A percentile compares a stretch with the other conserved stretches of the same genome.
Evolutionary conservation across 2,888 invertebrate species (phyloP).

Genomic region (Pyralis farinalis): DNA sequence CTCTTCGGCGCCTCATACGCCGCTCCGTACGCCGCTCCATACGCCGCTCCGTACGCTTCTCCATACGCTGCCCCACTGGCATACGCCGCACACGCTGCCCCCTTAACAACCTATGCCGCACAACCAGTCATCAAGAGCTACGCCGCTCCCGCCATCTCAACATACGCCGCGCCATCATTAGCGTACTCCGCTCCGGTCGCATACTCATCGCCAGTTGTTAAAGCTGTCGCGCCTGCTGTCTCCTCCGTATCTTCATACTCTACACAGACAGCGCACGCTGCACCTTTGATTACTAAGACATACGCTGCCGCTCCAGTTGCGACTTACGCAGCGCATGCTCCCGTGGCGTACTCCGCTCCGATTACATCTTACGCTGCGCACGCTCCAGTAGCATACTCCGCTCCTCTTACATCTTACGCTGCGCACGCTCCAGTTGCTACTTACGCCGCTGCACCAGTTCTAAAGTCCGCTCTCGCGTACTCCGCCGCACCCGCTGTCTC

Average conservation of each 20-base stretch:
- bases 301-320: constrained; percentile 37
- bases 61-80: constrained; percentile 38
- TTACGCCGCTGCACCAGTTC: constrained; percentile 57
- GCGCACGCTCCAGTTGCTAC: constrained; percentile 23
- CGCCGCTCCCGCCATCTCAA: constrained; percentile 36
- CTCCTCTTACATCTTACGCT: constrained; percentile 21
- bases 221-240: constrained; percentile 43
- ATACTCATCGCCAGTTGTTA: constrained; percentile 55
- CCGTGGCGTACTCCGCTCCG: constrained; percentile 20
- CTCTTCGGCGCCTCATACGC: constrained; percentile 45
- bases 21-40: constrained; percentile 31
- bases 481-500: constrained; percentile 82
- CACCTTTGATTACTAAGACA: constrained; percentile 26
- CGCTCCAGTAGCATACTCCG: constrained; percentile 33
- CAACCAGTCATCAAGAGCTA: constrained; percentile 31
- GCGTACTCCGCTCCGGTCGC: constrained; percentile 30
- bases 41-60: constrained; percentile 31
- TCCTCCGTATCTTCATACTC: constrained; percentile 34
- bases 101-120: constrained; percentile 27
- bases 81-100: constrained; percentile 24
- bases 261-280: constrained; percentile 30
- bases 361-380: constrained; percentile 19
- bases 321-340: constrained; percentile 32
- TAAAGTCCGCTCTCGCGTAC: constrained; percentile 69
- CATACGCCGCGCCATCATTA: constrained; percentile 17